phyloP scores from a whole-genome alignment of 2,888 invertebrate genomes.

The Melipona bicolor region DNA sequence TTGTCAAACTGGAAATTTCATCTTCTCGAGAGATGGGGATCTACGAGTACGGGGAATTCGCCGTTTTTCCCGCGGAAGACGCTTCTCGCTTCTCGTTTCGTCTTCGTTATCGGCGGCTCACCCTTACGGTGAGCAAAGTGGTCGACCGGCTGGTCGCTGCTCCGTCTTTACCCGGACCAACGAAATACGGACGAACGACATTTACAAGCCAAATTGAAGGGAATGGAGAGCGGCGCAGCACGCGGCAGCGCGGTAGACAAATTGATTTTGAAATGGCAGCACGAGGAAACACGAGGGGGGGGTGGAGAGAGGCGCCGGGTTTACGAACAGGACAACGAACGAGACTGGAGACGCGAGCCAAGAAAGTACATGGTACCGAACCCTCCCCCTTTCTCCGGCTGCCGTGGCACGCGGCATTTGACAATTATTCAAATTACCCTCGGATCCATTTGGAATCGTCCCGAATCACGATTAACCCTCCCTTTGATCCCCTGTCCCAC shows the following conservation, averaged over 20 bases:
- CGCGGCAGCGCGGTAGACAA: conserved; percentile 76
- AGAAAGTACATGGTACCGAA: conserved; percentile 50
- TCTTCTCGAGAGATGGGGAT: too few relatives aligned
- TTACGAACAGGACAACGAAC: conserved; percentile 21
- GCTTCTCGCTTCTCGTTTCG: not conserved
- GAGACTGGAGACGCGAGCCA: conserved; percentile 40
- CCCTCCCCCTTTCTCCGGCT: conserved; percentile 6
- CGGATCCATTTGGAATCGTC: conserved; percentile 72
- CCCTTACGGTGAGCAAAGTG: too few relatives aligned
- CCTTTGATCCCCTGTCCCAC: not conserved
- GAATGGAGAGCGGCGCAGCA: conserved; percentile 76
- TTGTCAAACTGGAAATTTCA: too few relatives aligned
- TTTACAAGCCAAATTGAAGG: conserved; percentile 83
- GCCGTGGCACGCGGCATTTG: conserved; percentile 68
- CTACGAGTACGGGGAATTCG: too few relatives aligned
- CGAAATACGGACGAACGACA: conserved; percentile 80
- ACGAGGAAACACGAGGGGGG: conserved; percentile 47
- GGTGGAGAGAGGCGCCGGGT: conserved; percentile 7
- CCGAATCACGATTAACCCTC: conserved; percentile 41
- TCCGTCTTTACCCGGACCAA: conserved; percentile 27
- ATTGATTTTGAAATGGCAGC: conserved; percentile 81
- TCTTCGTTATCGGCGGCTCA: not conserved
- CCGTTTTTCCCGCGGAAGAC: conserved; percentile 6
- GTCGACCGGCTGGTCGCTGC: too few relatives aligned
- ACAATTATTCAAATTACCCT: conserved; percentile 80